Conservation (phyloP, 2,888 invertebrate genomes). For the Drosophila melanocephala region DNA sequence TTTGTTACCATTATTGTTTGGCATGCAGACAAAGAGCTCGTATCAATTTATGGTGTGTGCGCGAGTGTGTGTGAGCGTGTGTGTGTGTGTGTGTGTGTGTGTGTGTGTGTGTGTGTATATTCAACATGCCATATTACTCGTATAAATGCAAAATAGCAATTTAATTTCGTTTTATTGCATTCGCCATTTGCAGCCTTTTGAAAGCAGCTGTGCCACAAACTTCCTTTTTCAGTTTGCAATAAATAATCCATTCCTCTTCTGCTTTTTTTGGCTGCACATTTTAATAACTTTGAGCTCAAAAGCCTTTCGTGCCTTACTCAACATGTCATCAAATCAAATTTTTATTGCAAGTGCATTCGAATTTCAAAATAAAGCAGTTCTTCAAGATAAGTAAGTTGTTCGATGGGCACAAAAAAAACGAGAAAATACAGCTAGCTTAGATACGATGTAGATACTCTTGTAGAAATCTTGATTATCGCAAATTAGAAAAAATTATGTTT, state of each 20-base stretch:
- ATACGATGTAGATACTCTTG: not conserved
- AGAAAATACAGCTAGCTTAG: not conserved
- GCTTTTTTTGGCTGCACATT: constrained; percentile 18
- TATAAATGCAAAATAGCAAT: constrained; percentile 77
- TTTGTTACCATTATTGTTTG: constrained; percentile 42
- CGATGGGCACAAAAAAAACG: not conserved
- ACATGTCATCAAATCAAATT: not conserved
- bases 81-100: not conserved
- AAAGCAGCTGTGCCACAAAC: constrained; percentile 62
- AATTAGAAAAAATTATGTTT: not conserved
- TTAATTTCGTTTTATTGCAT: constrained; percentile 78
- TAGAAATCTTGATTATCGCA: not conserved
- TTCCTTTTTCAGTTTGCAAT: constrained; percentile 37
- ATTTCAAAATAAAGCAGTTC: not conserved
- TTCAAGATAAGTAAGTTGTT: not conserved
- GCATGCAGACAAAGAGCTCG: constrained; percentile 64
- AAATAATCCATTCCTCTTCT: constrained; percentile 59
- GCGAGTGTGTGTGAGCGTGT: constrained; percentile 11
- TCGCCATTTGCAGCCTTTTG: constrained; percentile 71
- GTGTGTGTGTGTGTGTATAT: not conserved
- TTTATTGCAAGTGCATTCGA: not conserved
- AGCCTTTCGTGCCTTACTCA: not conserved
- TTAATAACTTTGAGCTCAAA: constrained; percentile 46
- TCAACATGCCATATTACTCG: constrained; percentile 35
- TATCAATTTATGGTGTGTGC: constrained; percentile 58